Conservation (phyloP, 2,113 vertebrate genomes). For the Carassius auratus region DNA sequence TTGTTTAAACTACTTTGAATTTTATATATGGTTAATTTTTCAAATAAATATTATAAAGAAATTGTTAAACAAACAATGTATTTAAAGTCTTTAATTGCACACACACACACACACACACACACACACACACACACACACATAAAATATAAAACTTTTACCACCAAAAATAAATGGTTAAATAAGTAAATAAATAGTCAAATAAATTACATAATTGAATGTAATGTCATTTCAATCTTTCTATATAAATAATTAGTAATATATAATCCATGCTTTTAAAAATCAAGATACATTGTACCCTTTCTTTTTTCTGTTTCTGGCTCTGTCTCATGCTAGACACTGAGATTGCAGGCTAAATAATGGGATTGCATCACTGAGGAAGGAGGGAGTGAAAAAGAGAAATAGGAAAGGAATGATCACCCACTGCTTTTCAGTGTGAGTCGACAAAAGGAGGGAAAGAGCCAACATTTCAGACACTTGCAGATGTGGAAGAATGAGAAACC, state of each 20-base stretch:
- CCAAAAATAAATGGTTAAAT: too few species aligned
- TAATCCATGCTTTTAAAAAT: not conserved
- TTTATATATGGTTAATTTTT: too few species aligned
- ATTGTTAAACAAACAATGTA: too few species aligned
- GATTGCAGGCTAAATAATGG: slow-evolving; percentile 43
- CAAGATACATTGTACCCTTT: not conserved
- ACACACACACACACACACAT: too few species aligned
- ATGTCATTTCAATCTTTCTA: too few species aligned
- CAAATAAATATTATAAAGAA: too few species aligned
- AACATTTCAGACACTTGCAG: slow-evolving; percentile 2
- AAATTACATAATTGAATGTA: too few species aligned
- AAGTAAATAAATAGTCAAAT: too few species aligned
- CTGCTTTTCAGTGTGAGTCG: slow-evolving; percentile 10
- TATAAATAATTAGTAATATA: not conserved
- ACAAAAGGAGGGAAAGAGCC: not conserved
- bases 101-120: too few species aligned
- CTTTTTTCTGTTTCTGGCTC: not conserved
- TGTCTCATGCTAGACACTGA: not conserved
- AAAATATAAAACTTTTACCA: too few species aligned
- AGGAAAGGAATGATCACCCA: slow-evolving; percentile 17
- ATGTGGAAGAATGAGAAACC: slow-evolving; percentile 17
- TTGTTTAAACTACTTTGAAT: too few species aligned
- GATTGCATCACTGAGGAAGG: slow-evolving; percentile 50
- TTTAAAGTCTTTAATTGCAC: too few species aligned
- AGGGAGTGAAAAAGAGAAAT: slow-evolving; percentile 45